Percentiles rank a stretch among this genome's conserved stretches.
These are phyloP conservation scores for Dryobota labecula DNA, from an alignment of 2,888 invertebrate species.

Conservation along the genomic window DNA sequence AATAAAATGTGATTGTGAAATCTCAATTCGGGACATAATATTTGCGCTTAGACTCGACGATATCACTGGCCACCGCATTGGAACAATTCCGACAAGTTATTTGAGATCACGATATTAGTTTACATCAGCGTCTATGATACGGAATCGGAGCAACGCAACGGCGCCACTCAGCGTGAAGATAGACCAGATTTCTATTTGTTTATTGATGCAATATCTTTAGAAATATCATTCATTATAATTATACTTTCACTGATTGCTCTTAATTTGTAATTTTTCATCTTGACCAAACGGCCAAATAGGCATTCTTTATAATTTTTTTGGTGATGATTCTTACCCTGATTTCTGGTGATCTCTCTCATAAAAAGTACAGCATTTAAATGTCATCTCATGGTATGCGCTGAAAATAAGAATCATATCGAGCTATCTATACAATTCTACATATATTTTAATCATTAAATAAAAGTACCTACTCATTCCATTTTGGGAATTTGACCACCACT, in stretches of 20 bases:
- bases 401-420: background rate
- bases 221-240: slow-evolving; percentile 76
- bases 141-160: slow-evolving; percentile 73
- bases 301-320: background rate
- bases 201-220: slow-evolving; percentile 76
- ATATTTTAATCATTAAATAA: background rate
- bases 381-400: background rate
- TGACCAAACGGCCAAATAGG: slow-evolving; percentile 3
- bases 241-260: slow-evolving; percentile 74
- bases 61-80: slow-evolving; percentile 62
- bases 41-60: slow-evolving; percentile 42
- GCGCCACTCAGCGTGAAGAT: slow-evolving; percentile 74
- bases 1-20: slow-evolving; percentile 66
- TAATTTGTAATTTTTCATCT: slow-evolving; percentile 57
- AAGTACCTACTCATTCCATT: background rate
- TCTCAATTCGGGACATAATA: slow-evolving; percentile 55
- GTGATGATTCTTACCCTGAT: background rate
- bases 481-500: background rate
- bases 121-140: slow-evolving; percentile 77
- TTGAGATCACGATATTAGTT: slow-evolving; percentile 82
- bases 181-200: slow-evolving; percentile 83
- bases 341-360: background rate
- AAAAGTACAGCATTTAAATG: background rate
- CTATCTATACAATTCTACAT: no score
- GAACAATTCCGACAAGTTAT: slow-evolving; percentile 73